These are phyloP conservation scores for Bungarus multicinctus DNA, from an alignment of 2,113 vertebrate species.

Conservation along the genomic window DNA sequence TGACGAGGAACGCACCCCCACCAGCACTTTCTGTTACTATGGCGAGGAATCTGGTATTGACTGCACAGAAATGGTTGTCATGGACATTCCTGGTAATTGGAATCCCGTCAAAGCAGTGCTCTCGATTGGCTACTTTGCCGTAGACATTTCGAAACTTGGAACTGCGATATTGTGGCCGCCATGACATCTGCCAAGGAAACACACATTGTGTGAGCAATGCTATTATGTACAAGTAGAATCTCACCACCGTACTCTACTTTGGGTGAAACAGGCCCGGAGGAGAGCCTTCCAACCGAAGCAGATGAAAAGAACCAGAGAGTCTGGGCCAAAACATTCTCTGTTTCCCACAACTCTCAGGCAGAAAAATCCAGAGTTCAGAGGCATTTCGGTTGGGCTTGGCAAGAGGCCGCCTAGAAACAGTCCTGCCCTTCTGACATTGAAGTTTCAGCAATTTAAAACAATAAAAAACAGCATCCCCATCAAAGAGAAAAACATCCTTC, in stretches of 20 bases:
- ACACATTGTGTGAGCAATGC: neutral
- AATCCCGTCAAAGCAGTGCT: constrained; percentile 93
- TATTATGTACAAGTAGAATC: neutral
- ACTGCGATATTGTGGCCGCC: constrained; percentile 97
- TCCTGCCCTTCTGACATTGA: neutral
- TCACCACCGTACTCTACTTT: constrained; percentile 18
- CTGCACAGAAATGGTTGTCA: constrained; percentile 96
- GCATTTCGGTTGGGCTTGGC: neutral
- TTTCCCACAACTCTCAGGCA: neutral
- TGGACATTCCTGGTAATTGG: constrained; percentile 99
- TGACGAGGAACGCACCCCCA: constrained; percentile 91
- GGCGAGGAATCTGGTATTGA: constrained; percentile 91
- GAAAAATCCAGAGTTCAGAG: neutral
- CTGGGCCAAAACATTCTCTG: neutral
- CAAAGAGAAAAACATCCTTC: neutral
- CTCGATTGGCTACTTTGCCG: constrained; percentile 91
- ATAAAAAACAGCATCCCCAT: neutral
- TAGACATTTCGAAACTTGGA: constrained; percentile 99
- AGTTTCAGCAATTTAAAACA: neutral
- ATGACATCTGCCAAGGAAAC: constrained; percentile 87
- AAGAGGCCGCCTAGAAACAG: too few species aligned
- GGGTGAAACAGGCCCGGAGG: constrained; percentile 19
- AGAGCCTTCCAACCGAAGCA: constrained; percentile 23
- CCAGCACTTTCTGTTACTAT: constrained; percentile 93
- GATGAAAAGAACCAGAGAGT: neutral